Percentiles rank a stretch among this genome's conserved stretches.
phyloP scores from a whole-genome alignment of 1,140 invertebrate genomes.

The Brachionus calyciflorus region DNA sequence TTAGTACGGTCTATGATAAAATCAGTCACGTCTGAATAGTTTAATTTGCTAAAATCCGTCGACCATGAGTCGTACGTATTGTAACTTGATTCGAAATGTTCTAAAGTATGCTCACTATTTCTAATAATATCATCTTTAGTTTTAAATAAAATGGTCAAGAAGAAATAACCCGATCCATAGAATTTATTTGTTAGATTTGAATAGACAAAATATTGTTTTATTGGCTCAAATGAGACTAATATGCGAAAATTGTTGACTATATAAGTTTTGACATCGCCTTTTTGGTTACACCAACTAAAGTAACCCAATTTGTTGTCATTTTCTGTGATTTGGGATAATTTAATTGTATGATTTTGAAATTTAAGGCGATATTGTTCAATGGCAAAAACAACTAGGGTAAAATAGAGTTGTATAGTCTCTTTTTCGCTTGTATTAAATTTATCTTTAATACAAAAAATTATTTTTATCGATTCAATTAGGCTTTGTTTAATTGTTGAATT shows the following conservation, averaged over 20 bases:
- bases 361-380: not conserved
- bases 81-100: not conserved
- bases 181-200: constrained; percentile 51
- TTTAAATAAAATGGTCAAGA: constrained; percentile 50
- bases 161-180: constrained; percentile 52
- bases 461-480: not conserved
- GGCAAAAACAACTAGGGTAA: not conserved
- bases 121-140: not conserved
- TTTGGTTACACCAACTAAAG: constrained; percentile 6
- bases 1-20: constrained; percentile 11
- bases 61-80: not conserved
- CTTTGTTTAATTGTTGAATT: not conserved
- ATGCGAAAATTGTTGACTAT: constrained; percentile 13
- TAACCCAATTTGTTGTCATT: not conserved
- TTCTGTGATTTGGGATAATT: not conserved
- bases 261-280: not conserved
- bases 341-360: not conserved
- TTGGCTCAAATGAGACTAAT: constrained; percentile 28
- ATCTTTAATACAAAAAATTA: not conserved
- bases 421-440: not conserved
- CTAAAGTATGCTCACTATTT: not conserved
- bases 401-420: constrained; percentile 25
- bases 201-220: constrained; percentile 48
- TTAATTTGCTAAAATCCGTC: not conserved
- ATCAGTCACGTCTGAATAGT: constrained; percentile 32